These are phyloP conservation scores for Torymus tubicola DNA, from an alignment of 2,888 invertebrate species.

Conservation along the genomic window DNA sequence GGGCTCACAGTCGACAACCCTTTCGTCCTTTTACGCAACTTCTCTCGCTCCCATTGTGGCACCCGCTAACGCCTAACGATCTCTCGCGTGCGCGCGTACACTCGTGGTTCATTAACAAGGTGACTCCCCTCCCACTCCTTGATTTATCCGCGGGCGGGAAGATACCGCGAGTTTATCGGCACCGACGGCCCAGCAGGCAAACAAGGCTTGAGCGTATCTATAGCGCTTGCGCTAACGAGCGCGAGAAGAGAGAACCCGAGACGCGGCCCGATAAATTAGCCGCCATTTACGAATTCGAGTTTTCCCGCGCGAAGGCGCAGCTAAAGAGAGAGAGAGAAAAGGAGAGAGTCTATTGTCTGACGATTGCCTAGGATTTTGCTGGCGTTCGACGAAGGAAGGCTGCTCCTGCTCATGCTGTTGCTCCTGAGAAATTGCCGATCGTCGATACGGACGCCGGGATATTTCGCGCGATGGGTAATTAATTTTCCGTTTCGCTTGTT, in stretches of 20 bases:
- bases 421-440: slow-evolving; percentile 6
- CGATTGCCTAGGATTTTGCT: too few relatives aligned
- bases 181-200: too few relatives aligned
- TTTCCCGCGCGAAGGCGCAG: slow-evolving; percentile 1
- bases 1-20: too few relatives aligned
- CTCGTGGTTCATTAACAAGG: slow-evolving; percentile 43
- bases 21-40: too few relatives aligned
- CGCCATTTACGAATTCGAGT: slow-evolving; percentile 45
- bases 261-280: slow-evolving; percentile 39
- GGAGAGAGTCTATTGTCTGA: too few relatives aligned
- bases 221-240: slow-evolving; percentile 59
- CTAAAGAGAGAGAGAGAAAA: too few relatives aligned
- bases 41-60: not conserved
- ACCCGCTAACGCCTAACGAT: slow-evolving; percentile 25
- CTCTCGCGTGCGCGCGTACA: slow-evolving; percentile 27
- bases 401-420: too few relatives aligned
- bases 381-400: too few relatives aligned
- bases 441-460: not conserved
- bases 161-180: slow-evolving; percentile 61
- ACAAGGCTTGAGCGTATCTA: too few relatives aligned
- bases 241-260: slow-evolving; percentile 21
- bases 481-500: slow-evolving; percentile 23
- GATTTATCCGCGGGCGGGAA: slow-evolving; percentile 62
- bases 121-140: slow-evolving; percentile 34
- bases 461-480: slow-evolving; percentile 2